phyloP scores from a whole-genome alignment of 2,888 invertebrate species.

The Chaitophorus viminalis region DNA sequence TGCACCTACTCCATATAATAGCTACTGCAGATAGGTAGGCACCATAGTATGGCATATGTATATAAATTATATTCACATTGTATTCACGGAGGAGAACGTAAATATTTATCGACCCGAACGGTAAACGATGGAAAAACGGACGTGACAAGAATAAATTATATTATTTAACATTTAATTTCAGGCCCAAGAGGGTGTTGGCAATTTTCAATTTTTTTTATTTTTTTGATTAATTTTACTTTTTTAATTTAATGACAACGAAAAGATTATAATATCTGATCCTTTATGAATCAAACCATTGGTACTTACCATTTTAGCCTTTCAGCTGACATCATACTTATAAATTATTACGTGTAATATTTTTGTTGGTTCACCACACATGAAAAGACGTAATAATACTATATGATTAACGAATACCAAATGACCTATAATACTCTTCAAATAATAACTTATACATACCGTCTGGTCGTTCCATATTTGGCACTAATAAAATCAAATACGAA shows the following conservation, averaged over 20 bases:
- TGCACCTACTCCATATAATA: background rate
- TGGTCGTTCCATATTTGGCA: background rate
- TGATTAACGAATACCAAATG: no score
- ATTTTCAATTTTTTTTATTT: no score
- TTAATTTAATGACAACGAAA: background rate
- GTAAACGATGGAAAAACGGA: conserved; percentile 32
- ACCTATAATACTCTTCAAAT: no score
- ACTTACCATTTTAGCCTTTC: background rate
- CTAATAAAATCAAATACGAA: background rate
- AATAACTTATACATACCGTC: no score
- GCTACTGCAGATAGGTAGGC: background rate
- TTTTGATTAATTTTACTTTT: background rate
- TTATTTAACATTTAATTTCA: background rate
- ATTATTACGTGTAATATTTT: no score
- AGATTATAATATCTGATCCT: background rate
- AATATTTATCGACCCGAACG: conserved; percentile 42
- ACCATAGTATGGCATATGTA: background rate
- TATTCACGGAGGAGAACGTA: conserved; percentile 13
- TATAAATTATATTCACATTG: conserved; percentile 29
- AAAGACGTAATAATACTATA: background rate
- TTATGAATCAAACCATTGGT: background rate
- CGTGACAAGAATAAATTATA: conserved; percentile 16
- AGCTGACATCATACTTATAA: background rate
- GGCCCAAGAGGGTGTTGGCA: background rate
- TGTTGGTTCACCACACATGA: no score